Evolutionary conservation across 2,888 invertebrate genomes (phyloP).

Genomic region (Acronicta aceris): DNA sequence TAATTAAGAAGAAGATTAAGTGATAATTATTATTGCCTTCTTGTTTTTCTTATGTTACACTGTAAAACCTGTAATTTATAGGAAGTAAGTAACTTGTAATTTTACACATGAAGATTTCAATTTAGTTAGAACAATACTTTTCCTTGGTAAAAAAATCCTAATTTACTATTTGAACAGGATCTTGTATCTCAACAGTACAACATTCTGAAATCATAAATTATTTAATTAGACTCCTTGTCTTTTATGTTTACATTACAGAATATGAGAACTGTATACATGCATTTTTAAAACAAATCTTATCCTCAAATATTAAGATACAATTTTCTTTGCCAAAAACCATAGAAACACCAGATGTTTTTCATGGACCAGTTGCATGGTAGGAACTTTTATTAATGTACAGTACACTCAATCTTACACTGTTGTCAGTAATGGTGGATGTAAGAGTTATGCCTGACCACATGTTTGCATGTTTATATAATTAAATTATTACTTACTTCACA

Average conservation of each 20-base stretch:
- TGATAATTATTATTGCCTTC: no score
- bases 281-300: conserved; percentile 9
- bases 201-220: conserved; percentile 39
- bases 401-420: conserved; percentile 38
- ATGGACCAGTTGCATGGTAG: conserved; percentile 20
- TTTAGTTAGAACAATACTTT: not conserved
- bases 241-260: conserved; percentile 39
- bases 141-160: not conserved
- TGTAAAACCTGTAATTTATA: no score
- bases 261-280: not conserved
- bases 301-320: not conserved
- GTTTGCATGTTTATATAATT: conserved; percentile 17
- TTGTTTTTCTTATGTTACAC: no score
- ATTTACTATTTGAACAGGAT: not conserved
- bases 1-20: no score
- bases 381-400: conserved; percentile 41
- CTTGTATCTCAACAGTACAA: not conserved
- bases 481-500: conserved; percentile 16
- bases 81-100: no score
- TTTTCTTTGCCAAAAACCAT: conserved; percentile 10
- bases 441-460: conserved; percentile 46
- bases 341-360: conserved; percentile 46
- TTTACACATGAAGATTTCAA: no score
- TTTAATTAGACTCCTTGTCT: conserved; percentile 32
- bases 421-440: conserved; percentile 37